Conservation (phyloP, 2,113 vertebrate species). For the Pteronura brasiliensis region DNA sequence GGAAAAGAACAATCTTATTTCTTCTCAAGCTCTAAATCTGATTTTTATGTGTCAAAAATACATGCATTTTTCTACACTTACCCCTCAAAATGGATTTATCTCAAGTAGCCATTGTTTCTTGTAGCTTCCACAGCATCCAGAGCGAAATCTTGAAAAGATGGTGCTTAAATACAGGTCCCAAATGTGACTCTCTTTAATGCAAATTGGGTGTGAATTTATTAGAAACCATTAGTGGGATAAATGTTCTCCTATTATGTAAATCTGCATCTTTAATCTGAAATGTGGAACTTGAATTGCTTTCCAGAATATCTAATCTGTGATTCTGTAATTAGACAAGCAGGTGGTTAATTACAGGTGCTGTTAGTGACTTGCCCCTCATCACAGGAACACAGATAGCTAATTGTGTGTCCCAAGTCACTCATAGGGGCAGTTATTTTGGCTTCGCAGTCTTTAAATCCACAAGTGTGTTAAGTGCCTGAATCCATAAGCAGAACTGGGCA, state of each 20-base stretch:
- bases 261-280: constrained; percentile 72
- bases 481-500: background rate
- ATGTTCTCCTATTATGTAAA: constrained; percentile 74
- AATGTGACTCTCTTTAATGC: constrained; percentile 55
- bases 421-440: background rate
- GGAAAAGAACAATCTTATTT: background rate
- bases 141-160: constrained; percentile 34
- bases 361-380: constrained; percentile 31
- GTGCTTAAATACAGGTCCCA: constrained; percentile 56
- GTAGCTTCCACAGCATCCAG: background rate
- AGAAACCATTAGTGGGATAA: constrained; percentile 73
- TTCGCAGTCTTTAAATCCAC: constrained; percentile 3
- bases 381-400: constrained; percentile 50
- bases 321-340: constrained; percentile 65
- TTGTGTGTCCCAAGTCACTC: background rate
- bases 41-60: constrained; percentile 34
- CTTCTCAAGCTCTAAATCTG: constrained; percentile 28
- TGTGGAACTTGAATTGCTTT: constrained; percentile 57
- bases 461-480: background rate
- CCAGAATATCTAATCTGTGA: constrained; percentile 63
- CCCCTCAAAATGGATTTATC: constrained; percentile 15
- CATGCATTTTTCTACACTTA: background rate
- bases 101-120: background rate
- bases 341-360: constrained; percentile 70
- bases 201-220: constrained; percentile 69